Evolutionary conservation across 2,113 vertebrate species (phyloP).

Genomic region (Anser brachyrhynchus): DNA sequence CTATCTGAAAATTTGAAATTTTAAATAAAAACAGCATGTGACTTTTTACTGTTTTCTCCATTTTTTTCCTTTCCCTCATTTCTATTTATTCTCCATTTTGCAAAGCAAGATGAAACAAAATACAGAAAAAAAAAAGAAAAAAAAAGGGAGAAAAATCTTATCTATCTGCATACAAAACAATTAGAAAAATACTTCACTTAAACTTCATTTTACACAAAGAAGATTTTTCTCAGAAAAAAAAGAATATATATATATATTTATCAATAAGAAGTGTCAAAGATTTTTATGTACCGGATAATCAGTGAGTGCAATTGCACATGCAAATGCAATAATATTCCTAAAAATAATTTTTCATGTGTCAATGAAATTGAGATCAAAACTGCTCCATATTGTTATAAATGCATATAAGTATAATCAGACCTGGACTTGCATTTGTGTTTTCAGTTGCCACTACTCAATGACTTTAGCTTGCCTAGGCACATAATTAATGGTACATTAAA

Average conservation of each 20-base stretch:
- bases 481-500: background rate
- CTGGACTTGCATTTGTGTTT: accelerated
- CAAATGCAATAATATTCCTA: background rate
- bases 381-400: background rate
- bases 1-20: background rate
- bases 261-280: background rate
- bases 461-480: background rate
- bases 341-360: background rate
- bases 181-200: background rate
- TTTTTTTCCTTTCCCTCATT: background rate
- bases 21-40: background rate
- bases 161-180: background rate
- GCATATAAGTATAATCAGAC: background rate
- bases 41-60: background rate
- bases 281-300: background rate
- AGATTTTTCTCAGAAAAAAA: background rate
- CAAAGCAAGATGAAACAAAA: background rate
- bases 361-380: background rate
- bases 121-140: accelerated
- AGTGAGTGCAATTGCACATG: background rate
- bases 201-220: background rate
- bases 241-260: background rate
- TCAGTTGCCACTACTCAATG: background rate
- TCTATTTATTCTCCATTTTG: background rate
- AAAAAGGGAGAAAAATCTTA: background rate